Evolutionary conservation across 2,113 vertebrate genomes (phyloP).

Genomic region (Gambusia affinis): DNA sequence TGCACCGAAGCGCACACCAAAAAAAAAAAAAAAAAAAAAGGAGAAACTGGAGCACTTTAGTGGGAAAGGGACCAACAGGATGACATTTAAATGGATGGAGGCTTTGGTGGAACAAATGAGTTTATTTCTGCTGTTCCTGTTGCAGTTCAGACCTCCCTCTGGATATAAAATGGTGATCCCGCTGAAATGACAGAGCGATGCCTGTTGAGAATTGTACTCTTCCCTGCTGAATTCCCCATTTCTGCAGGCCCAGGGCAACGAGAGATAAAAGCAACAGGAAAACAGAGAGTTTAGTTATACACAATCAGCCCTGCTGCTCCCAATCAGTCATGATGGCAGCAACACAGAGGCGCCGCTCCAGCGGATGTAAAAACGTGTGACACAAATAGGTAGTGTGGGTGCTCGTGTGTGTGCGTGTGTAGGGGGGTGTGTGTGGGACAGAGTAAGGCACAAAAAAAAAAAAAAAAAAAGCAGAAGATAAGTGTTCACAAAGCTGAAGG

Average conservation of each 20-base stretch:
- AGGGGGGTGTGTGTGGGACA: not conserved
- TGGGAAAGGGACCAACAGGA: slow-evolving; percentile 30
- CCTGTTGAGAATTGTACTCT: slow-evolving; percentile 51
- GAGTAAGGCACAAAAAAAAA: not conserved
- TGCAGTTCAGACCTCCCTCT: slow-evolving; percentile 27
- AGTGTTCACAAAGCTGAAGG: not conserved
- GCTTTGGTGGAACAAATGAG: slow-evolving; percentile 37
- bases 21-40: slow-evolving; percentile 38
- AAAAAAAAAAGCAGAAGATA: not conserved
- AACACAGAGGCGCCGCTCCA: not conserved
- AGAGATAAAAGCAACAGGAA: slow-evolving; percentile 44
- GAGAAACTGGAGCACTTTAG: slow-evolving; percentile 33
- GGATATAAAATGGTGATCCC: slow-evolving; percentile 51
- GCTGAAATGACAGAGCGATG: slow-evolving; percentile 24
- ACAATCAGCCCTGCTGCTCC: slow-evolving; percentile 63
- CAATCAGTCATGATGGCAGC: slow-evolving; percentile 58
- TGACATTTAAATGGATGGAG: slow-evolving; percentile 57
- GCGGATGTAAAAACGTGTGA: slow-evolving; percentile 29
- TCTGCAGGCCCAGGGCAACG: not conserved
- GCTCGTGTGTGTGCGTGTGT: too few relatives aligned
- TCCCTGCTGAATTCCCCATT: slow-evolving; percentile 47
- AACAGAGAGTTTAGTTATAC: slow-evolving; percentile 47
- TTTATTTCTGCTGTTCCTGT: slow-evolving; percentile 43
- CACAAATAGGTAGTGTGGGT: not conserved
- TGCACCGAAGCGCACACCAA: slow-evolving; percentile 5